Evolutionary conservation across 2,113 vertebrate genomes (phyloP).

Genomic region (Lipophrys pholis): DNA sequence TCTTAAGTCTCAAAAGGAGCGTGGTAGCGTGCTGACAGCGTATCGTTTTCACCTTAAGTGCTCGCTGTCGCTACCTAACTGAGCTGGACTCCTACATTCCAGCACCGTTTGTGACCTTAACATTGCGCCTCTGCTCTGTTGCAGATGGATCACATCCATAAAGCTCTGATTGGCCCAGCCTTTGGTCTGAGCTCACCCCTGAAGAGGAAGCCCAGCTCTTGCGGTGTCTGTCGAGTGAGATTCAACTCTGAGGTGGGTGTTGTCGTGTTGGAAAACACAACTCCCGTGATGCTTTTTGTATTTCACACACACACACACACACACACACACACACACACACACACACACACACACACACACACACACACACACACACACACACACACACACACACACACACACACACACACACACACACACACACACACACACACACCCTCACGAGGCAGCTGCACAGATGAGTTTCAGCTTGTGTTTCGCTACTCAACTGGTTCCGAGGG

Average conservation of each 20-base stretch:
- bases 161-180: slow-evolving; percentile 90
- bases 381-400: slow-evolving; percentile 59
- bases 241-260: slow-evolving; percentile 94
- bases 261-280: slow-evolving; percentile 27
- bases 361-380: slow-evolving; percentile 53
- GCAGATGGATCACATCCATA: slow-evolving; percentile 94
- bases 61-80: slow-evolving; percentile 16
- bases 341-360: slow-evolving; percentile 57
- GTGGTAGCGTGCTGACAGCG: background rate
- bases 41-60: slow-evolving; percentile 14
- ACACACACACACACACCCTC: slow-evolving; percentile 55
- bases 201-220: slow-evolving; percentile 92
- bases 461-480: slow-evolving; percentile 22
- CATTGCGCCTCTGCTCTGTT: slow-evolving; percentile 31
- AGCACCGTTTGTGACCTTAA: background rate
- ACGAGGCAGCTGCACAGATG: slow-evolving; percentile 22
- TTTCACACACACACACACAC: slow-evolving; percentile 56
- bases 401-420: slow-evolving; percentile 53
- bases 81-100: slow-evolving; percentile 1
- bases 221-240: slow-evolving; percentile 90
- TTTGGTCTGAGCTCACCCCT: slow-evolving; percentile 88
- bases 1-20: background rate
- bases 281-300: background rate
- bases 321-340: slow-evolving; percentile 53
- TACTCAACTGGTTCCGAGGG: slow-evolving; percentile 38